Evolutionary conservation across 2,113 vertebrate species (phyloP).

Genomic region (Rattus norvegicus): DNA sequence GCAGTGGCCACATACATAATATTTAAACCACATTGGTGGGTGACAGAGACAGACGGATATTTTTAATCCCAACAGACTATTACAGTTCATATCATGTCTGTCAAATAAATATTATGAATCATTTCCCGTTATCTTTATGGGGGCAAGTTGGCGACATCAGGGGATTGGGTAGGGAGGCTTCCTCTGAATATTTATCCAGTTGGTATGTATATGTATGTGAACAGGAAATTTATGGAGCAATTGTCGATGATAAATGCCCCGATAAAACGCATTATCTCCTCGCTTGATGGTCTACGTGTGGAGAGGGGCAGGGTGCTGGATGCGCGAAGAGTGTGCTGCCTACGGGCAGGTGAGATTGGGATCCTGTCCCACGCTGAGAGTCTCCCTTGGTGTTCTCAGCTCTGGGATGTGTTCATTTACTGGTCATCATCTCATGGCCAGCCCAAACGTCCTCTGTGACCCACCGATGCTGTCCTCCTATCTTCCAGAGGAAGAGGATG

Average conservation of each 20-base stretch:
- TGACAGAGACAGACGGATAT: constrained; percentile 85
- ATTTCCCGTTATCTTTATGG: constrained; percentile 85
- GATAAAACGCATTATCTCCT: constrained; percentile 81
- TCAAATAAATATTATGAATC: constrained; percentile 88
- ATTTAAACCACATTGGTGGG: constrained; percentile 84
- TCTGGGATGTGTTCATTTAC: fast-evolving
- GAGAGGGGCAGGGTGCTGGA: not conserved
- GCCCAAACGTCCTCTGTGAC: fast-evolving
- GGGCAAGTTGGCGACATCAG: constrained; percentile 75
- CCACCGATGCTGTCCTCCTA: not conserved
- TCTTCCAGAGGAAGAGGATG: not conserved
- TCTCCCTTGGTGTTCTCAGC: not conserved
- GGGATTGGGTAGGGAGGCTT: constrained; percentile 62
- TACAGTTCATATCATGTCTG: constrained; percentile 85
- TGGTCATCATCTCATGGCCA: fast-evolving
- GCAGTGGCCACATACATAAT: constrained; percentile 83
- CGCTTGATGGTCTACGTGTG: constrained; percentile 67
- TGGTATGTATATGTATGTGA: constrained; percentile 75
- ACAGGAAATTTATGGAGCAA: constrained; percentile 78
- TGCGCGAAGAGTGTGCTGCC: fast-evolving
- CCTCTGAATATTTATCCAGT: constrained; percentile 66
- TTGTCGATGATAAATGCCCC: constrained; percentile 74
- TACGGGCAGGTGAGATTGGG: not conserved
- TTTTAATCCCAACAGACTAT: constrained; percentile 86
- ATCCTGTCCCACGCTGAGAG: fast-evolving